Conservation (phyloP, 2,113 vertebrate species). For the Campylomormyrus tamandua region DNA sequence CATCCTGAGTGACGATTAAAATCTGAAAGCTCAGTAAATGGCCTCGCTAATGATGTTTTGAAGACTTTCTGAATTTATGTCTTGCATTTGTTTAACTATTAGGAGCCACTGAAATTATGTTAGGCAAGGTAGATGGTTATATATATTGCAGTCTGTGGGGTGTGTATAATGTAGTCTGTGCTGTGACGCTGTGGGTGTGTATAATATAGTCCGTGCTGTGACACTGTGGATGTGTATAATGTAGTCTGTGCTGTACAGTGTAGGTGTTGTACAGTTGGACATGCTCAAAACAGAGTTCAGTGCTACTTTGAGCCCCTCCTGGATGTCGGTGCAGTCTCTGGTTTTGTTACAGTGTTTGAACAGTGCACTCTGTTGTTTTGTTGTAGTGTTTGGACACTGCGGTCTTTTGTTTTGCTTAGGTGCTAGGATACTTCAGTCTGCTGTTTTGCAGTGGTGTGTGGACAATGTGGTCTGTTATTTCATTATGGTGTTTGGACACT, state of each 20-base stretch:
- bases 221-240: not conserved
- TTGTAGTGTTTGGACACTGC: not conserved
- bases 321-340: not conserved
- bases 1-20: not conserved
- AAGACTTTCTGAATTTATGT: not conserved
- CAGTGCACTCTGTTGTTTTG: not conserved
- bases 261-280: not conserved
- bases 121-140: not conserved
- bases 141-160: not conserved
- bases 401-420: not conserved
- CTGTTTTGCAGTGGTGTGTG: too few species aligned
- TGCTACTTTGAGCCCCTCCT: not conserved
- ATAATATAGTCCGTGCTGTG: not conserved
- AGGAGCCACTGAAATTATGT: not conserved
- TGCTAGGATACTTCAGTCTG: too few species aligned
- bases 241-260: not conserved
- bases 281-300: not conserved
- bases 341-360: not conserved
- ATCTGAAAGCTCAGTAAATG: constrained; percentile 4
- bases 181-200: not conserved
- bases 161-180: not conserved
- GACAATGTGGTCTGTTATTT: too few species aligned
- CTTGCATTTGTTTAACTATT: not conserved
- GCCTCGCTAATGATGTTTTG: constrained; percentile 8
- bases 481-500: not conserved